Conservation (phyloP, 2,797 vertebrate genomes). For the Siniperca obscura region DNA sequence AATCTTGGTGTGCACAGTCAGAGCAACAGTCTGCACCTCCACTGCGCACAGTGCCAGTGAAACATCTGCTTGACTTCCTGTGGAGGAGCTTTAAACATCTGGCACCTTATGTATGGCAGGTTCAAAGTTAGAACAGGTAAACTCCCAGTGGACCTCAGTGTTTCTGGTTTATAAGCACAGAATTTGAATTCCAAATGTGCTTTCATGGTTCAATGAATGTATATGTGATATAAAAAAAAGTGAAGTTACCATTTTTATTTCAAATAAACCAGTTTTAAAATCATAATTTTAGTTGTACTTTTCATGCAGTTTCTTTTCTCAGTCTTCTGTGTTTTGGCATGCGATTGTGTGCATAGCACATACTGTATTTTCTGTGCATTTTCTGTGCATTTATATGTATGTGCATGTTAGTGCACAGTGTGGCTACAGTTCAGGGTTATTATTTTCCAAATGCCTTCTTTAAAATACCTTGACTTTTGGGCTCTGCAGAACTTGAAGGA, state of each 20-base stretch:
- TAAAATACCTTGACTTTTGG: conserved; percentile 53
- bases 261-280: background rate
- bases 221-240: conserved; percentile 20
- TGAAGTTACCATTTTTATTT: background rate
- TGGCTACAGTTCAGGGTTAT: conserved; percentile 47
- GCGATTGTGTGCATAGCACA: background rate
- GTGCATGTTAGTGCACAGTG: background rate
- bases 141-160: conserved; percentile 16
- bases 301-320: background rate
- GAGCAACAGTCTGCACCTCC: conserved; percentile 29
- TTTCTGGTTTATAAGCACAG: conserved; percentile 37
- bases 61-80: conserved; percentile 67
- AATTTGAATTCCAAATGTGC: conserved; percentile 27
- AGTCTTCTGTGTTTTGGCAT: background rate
- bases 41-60: conserved; percentile 37
- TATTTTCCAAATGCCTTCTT: conserved; percentile 62
- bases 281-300: background rate
- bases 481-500: conserved; percentile 50
- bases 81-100: conserved; percentile 68
- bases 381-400: conserved; percentile 14
- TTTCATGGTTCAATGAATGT: conserved; percentile 29
- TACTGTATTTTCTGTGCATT: background rate
- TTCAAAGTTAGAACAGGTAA: conserved; percentile 70
- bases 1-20: conserved; percentile 36
- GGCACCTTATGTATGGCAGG: conserved; percentile 54